phyloP scores from a whole-genome alignment of 2,888 invertebrate species.

The Ochlodes sylvanus region DNA sequence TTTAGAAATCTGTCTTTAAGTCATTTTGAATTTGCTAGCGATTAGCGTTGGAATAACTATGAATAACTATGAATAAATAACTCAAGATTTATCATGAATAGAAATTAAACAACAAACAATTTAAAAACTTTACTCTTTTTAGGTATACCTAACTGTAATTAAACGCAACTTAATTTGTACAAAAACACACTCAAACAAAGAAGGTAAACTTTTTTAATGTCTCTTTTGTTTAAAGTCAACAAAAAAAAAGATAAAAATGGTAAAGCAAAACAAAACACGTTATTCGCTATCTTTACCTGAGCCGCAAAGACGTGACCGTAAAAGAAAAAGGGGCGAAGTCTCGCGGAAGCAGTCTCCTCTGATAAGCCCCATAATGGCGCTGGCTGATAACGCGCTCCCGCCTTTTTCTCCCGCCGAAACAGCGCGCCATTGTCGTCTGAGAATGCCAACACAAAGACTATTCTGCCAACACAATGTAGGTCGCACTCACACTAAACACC shows the following conservation, averaged over 20 bases:
- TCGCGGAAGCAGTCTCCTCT: slow-evolving; percentile 71
- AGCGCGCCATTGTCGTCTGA: slow-evolving; percentile 75
- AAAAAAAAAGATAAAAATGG: slow-evolving; percentile 42
- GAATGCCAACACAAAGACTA: slow-evolving; percentile 72
- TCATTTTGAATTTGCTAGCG: no score
- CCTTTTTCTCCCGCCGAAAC: slow-evolving; percentile 82
- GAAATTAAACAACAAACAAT: no score
- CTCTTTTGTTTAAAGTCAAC: slow-evolving; percentile 33
- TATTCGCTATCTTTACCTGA: slow-evolving; percentile 56
- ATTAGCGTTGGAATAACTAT: no score
- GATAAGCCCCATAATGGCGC: slow-evolving; percentile 85
- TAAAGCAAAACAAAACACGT: slow-evolving; percentile 55
- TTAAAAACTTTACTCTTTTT: no score
- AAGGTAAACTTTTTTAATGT: not conserved
- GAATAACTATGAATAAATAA: no score
- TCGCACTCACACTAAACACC: slow-evolving; percentile 62
- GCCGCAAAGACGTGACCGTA: slow-evolving; percentile 78
- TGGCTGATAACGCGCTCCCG: slow-evolving; percentile 79
- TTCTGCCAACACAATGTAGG: slow-evolving; percentile 52
- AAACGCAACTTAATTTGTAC: no score
- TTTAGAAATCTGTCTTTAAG: no score
- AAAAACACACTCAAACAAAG: no score
- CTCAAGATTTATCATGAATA: no score
- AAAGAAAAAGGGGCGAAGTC: slow-evolving; percentile 81
- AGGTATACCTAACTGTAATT: no score